phyloP scores from a whole-genome alignment of 2,113 vertebrate species.

The Rhipidura dahli region DNA sequence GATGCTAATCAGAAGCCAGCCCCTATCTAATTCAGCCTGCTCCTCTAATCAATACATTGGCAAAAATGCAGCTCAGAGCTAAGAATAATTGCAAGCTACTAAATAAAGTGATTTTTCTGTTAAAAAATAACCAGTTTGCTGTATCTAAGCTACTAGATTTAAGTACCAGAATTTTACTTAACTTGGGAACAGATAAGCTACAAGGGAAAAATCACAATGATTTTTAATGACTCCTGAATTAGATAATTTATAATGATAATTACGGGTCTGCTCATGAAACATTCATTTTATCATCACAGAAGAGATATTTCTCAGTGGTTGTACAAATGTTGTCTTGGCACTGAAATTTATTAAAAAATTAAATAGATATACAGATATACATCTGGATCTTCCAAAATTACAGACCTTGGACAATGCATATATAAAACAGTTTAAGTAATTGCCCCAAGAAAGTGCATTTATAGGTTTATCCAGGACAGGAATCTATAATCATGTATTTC shows the following conservation, averaged over 20 bases:
- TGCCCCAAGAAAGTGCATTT: neutral
- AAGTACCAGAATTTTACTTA: neutral
- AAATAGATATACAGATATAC: no score
- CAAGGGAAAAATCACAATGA: neutral
- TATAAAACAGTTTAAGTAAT: neutral
- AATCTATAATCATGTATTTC: neutral
- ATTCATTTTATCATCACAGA: neutral
- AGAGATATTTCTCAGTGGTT: neutral
- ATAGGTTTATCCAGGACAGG: neutral
- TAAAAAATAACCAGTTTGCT: neutral
- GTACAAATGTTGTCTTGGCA: neutral
- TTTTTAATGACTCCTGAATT: neutral
- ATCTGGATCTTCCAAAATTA: neutral
- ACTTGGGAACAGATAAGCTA: neutral
- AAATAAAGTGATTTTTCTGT: neutral
- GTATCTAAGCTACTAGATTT: neutral
- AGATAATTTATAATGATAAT: neutral
- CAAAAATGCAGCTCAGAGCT: neutral
- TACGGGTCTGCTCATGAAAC: neutral
- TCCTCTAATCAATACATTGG: neutral
- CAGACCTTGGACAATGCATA: neutral
- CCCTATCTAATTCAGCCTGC: neutral
- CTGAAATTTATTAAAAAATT: neutral
- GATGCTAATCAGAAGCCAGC: neutral
- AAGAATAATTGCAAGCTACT: neutral